Conservation (phyloP, 2,797 vertebrate genomes). For the Pantherophis alleghaniensis region DNA sequence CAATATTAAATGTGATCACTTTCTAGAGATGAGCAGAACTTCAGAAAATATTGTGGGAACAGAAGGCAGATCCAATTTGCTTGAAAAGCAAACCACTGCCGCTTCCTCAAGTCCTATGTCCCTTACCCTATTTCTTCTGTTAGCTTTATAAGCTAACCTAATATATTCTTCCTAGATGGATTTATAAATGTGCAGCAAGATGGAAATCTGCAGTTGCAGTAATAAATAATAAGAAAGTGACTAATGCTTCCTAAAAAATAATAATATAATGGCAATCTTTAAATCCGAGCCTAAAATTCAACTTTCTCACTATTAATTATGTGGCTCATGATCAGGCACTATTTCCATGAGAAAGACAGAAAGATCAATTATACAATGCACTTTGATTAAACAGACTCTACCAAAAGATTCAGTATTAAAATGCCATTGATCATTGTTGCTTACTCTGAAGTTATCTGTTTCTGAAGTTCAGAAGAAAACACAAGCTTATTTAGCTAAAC, state of each 20-base stretch:
- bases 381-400: neutral
- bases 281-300: neutral
- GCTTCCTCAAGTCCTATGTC: neutral
- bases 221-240: neutral
- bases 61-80: conserved; percentile 32
- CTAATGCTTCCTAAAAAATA: neutral
- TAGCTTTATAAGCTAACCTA: neutral
- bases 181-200: neutral
- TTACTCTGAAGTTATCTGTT: conserved; percentile 18
- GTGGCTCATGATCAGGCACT: neutral
- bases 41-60: conserved; percentile 25
- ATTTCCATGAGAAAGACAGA: neutral
- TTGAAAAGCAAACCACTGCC: neutral
- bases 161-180: neutral
- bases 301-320: neutral
- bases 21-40: conserved; percentile 3
- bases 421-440: neutral
- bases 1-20: conserved; percentile 1
- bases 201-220: neutral
- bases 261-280: neutral
- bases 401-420: neutral
- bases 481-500: neutral
- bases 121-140: neutral
- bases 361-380: neutral
- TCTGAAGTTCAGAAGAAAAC: neutral